Base-by-base conservation (phyloP, 2,888 invertebrate genomes). In the Machimus rusticus region DNA sequence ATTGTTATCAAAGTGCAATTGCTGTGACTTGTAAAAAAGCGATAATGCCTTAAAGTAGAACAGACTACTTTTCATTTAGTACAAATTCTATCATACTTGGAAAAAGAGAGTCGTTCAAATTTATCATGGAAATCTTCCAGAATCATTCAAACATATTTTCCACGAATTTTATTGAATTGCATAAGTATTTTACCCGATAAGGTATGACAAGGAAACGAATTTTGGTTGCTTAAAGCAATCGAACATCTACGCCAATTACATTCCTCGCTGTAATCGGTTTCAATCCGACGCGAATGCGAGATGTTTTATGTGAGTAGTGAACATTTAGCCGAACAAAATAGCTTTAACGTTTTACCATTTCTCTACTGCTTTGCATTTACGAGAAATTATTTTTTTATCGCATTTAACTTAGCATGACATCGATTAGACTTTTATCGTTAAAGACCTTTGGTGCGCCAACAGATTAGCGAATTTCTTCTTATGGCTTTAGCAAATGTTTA, bases 1-100 rank as follows among this genome's bases (percentile, higher is more conserved):
- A 37, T 57, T 34, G 37, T 82, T 28, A 57, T 82, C 16, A n/a
- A 86, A 86, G 86, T 86, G 86, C 76, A 86, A 86, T 86, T 86
- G 74, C n/a, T 28, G 46, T 51, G 31, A 82, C 57, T 84, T 66
- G n/a, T 14, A 66, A 37, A 23, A 37, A 37, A 82, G 46, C 31
- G 37, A 66, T 37, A 84, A 84, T 84, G 82, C 82, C 82, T 84
- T 84, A 84, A 43, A 37, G 66, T 43, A 43, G 39, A 19, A 39
- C 19, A 23, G 66, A 57, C 23, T 82, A 66, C 37, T 84, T 84
- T 84, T 37, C 82, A 23, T 84, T 57, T 57, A 84, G 82, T 84
- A 84, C 82, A 84, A 84, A 84, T 19, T 34, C 19, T 78, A 78
- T 79, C 78, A 79, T 28, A 16, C 23, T 79, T 28, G 23, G n/a